These are phyloP conservation scores for Orthosia gracilis DNA, from an alignment of 2,888 invertebrate species.

Conservation along the genomic window DNA sequence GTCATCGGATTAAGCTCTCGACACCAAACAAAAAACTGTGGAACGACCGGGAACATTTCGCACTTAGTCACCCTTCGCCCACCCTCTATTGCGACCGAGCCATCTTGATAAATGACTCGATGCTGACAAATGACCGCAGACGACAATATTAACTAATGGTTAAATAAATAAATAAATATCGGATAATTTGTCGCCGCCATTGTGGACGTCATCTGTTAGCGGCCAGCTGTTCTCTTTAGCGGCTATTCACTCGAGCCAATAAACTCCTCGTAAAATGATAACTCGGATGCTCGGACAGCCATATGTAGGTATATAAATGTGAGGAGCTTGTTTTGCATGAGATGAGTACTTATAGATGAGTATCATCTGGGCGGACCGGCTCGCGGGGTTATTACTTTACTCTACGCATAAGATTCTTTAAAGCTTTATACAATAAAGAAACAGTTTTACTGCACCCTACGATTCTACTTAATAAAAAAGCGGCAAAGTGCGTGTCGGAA, in stretches of 20 bases:
- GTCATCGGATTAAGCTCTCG: slow-evolving; percentile 73
- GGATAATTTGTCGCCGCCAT: slow-evolving; percentile 24
- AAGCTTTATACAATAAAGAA: slow-evolving; percentile 3
- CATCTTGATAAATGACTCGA: slow-evolving; percentile 63
- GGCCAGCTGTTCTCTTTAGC: slow-evolving; percentile 18
- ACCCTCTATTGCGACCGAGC: slow-evolving; percentile 52
- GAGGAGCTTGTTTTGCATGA: slow-evolving; percentile 28
- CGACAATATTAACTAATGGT: slow-evolving; percentile 6
- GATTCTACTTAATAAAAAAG: background rate
- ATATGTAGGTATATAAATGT: slow-evolving; percentile 16
- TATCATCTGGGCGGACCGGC: slow-evolving; percentile 9
- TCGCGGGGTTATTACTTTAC: slow-evolving; percentile 6
- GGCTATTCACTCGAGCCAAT: slow-evolving; percentile 21
- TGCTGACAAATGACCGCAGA: slow-evolving; percentile 37
- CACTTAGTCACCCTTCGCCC: slow-evolving; percentile 66
- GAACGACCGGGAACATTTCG: slow-evolving; percentile 74
- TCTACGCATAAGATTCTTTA: slow-evolving; percentile 9
- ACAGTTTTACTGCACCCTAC: slow-evolving; percentile 5
- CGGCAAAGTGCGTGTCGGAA: no score
- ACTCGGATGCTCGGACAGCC: slow-evolving; percentile 10
- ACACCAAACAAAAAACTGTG: slow-evolving; percentile 71
- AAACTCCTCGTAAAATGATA: slow-evolving; percentile 50
- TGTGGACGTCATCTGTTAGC: background rate
- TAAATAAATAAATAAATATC: slow-evolving; percentile 1
- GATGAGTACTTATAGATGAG: slow-evolving; percentile 11